Conservation (phyloP, 2,113 vertebrate genomes). For the Melanocharis versteri region DNA sequence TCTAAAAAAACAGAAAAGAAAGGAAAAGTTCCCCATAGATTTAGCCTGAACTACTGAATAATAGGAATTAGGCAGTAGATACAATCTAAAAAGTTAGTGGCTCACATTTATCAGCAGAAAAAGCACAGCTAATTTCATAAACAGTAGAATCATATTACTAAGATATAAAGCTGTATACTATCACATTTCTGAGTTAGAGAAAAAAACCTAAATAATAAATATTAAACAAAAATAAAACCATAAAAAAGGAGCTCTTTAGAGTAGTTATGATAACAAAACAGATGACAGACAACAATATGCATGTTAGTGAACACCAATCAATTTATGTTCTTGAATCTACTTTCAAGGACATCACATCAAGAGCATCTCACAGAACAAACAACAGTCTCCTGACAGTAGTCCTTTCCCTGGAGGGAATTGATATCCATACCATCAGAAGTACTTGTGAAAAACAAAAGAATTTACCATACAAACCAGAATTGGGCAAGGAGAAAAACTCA, state of each 20-base stretch:
- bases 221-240: not conserved
- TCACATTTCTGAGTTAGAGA: not conserved
- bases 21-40: not conserved
- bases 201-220: not conserved
- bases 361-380: constrained; percentile 25
- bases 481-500: not conserved
- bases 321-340: constrained; percentile 17
- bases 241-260: not conserved
- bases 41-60: not conserved
- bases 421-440: constrained; percentile 18
- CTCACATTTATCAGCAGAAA: not conserved
- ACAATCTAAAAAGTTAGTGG: not conserved
- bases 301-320: constrained; percentile 11
- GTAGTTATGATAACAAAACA: not conserved
- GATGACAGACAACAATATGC: not conserved
- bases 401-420: not conserved
- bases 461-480: constrained; percentile 1
- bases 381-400: not conserved
- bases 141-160: not conserved
- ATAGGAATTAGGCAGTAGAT: not conserved
- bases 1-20: not conserved
- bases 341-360: constrained; percentile 41
- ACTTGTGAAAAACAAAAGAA: constrained; percentile 8
- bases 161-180: not conserved
- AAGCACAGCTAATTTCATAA: not conserved